These are phyloP conservation scores for Xestia ashworthii DNA, from an alignment of 2,888 invertebrate genomes.

Conservation along the genomic window DNA sequence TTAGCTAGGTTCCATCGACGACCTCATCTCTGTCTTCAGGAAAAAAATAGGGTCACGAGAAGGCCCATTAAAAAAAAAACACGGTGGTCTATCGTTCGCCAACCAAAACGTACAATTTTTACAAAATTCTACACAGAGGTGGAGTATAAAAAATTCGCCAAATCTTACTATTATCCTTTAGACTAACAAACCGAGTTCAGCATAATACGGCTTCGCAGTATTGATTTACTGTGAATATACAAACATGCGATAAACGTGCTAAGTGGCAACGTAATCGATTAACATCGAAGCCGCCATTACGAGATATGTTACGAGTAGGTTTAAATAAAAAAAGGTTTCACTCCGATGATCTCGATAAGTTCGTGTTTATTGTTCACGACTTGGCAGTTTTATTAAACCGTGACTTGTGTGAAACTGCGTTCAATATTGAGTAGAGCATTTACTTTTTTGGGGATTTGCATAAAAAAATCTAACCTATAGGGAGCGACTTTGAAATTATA, in stretches of 20 bases:
- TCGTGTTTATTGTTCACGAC: constrained; percentile 42
- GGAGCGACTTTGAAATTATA: background rate
- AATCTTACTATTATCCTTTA: background rate
- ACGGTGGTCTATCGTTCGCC: background rate
- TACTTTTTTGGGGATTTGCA: background rate
- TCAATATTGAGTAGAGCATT: background rate
- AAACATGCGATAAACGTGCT: constrained; percentile 34
- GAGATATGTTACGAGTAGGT: constrained; percentile 24
- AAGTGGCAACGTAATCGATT: constrained; percentile 48
- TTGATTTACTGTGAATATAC: constrained; percentile 22
- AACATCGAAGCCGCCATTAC: constrained; percentile 37
- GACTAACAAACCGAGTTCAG: background rate
- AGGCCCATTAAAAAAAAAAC: too few species aligned
- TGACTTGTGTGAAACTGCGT: constrained; percentile 1
- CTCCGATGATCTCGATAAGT: constrained; percentile 19
- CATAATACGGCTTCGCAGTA: background rate
- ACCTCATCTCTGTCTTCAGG: too few species aligned
- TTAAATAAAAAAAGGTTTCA: constrained; percentile 37
- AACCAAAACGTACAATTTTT: background rate
- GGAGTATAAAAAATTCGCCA: background rate
- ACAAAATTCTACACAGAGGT: background rate
- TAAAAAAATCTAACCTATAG: background rate
- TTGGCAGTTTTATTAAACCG: constrained; percentile 8
- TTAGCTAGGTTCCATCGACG: background rate
- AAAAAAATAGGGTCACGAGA: too few species aligned